A percentile compares a stretch with the other conserved stretches of the same genome.
These are phyloP conservation scores for Euzophera pinguis DNA, from an alignment of 2,888 invertebrate species.

Conservation along the genomic window DNA sequence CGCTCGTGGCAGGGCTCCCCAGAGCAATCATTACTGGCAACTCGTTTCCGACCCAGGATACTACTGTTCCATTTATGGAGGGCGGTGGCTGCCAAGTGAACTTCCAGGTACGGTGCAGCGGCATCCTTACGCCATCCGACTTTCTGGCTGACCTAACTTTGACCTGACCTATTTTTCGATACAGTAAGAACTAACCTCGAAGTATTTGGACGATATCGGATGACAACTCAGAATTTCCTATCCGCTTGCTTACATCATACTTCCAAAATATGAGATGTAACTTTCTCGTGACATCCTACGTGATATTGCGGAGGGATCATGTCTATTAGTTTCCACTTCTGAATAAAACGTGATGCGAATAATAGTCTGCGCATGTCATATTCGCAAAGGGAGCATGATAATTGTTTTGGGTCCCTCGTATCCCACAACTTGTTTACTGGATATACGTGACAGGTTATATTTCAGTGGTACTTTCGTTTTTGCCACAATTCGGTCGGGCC, in stretches of 20 bases:
- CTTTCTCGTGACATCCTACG: background rate
- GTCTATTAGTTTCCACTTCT: background rate
- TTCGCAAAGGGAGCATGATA: conserved; percentile 8
- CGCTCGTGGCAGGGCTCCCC: background rate
- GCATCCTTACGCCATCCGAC: conserved; percentile 10
- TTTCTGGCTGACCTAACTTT: conserved; percentile 25
- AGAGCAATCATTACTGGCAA: conserved; percentile 10
- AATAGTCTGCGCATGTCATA: background rate
- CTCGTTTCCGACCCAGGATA: conserved; percentile 10
- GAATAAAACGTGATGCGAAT: background rate
- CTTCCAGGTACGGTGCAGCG: conserved; percentile 7
- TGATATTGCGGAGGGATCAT: background rate
- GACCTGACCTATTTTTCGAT: conserved; percentile 23
- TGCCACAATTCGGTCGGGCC: background rate
- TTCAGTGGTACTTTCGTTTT: background rate
- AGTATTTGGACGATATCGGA: background rate
- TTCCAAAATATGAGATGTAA: background rate
- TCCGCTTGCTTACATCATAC: background rate
- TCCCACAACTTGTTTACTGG: conserved; percentile 5
- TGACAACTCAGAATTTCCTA: conserved; percentile 4
- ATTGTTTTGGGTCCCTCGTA: conserved; percentile 3
- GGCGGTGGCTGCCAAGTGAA: conserved; percentile 5
- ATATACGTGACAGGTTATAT: conserved; percentile 10
- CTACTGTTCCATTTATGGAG: conserved; percentile 4
- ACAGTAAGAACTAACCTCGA: conserved; percentile 3